Evolutionary conservation across 2,888 invertebrate species (phyloP).

Genomic region (Metalampra italica): DNA sequence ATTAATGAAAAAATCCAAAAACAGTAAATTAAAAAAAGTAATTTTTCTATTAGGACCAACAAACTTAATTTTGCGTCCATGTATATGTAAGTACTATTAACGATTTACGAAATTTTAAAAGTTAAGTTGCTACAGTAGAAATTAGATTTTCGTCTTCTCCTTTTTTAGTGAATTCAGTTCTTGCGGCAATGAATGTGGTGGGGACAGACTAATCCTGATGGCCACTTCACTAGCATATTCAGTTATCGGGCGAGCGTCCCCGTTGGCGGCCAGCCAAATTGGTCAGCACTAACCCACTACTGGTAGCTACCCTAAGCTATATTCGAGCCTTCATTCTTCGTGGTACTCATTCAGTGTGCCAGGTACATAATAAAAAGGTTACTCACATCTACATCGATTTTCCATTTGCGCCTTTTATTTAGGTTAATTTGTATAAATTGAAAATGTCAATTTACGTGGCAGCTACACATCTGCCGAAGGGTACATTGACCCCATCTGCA

Average conservation of each 20-base stretch:
- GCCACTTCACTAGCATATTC: slow-evolving; percentile 46
- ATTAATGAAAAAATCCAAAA: too few species aligned
- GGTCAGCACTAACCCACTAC: slow-evolving; percentile 21
- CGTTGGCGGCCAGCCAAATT: slow-evolving; percentile 64
- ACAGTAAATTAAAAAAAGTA: too few species aligned
- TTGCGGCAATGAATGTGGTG: slow-evolving; percentile 12
- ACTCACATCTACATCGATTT: slow-evolving; percentile 21
- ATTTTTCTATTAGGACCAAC: too few species aligned
- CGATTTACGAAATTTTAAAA: too few species aligned
- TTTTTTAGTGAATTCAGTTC: not conserved
- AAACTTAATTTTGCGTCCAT: too few species aligned
- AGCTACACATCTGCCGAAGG: too few species aligned
- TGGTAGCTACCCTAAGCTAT: not conserved
- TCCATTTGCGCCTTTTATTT: not conserved
- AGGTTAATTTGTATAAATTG: not conserved
- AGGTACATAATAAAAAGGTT: too few species aligned
- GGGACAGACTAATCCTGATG: slow-evolving; percentile 38
- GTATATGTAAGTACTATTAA: too few species aligned
- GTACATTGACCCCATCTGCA: too few species aligned
- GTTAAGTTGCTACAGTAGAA: too few species aligned
- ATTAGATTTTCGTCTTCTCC: not conserved
- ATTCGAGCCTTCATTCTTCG: too few species aligned
- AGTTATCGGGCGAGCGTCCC: slow-evolving; percentile 57
- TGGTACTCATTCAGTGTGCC: too few species aligned
- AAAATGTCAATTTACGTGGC: not conserved